Percentiles rank a stretch among this genome's conserved stretches.
These are phyloP conservation scores for Lutjanus erythropterus DNA, from an alignment of 2,113 vertebrate genomes.

Conservation along the genomic window DNA sequence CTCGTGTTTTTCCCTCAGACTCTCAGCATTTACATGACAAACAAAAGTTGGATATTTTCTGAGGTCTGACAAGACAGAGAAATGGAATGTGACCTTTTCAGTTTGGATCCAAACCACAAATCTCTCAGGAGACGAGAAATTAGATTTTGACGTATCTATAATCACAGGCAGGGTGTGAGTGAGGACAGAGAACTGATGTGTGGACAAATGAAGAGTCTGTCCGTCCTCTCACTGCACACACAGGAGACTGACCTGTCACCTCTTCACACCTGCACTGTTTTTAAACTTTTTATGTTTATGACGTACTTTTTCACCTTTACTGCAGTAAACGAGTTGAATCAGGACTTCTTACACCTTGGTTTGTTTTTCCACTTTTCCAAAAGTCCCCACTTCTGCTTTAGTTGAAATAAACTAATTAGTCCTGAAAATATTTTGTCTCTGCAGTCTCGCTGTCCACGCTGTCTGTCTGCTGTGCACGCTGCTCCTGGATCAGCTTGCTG, in stretches of 20 bases:
- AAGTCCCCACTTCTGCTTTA: no score
- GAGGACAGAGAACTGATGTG: background rate
- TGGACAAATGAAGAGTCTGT: background rate
- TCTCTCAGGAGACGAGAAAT: background rate
- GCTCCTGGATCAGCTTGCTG: no score
- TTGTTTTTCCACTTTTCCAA: no score
- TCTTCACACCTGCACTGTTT: background rate
- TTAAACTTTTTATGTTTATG: no score
- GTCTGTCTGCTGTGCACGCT: no score
- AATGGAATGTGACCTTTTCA: conserved; percentile 1
- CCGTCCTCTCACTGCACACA: background rate
- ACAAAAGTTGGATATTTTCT: background rate
- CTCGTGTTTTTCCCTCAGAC: background rate
- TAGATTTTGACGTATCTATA: background rate
- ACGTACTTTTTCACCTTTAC: no score
- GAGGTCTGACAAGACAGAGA: background rate
- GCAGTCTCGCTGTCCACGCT: no score
- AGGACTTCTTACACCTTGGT: no score
- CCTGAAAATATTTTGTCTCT: no score
- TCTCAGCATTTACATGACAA: background rate
- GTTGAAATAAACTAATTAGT: no score
- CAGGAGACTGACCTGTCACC: background rate
- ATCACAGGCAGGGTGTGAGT: background rate
- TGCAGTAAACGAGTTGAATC: no score
- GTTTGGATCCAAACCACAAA: background rate